phyloP scores from a whole-genome alignment of 2,797 vertebrate species.

The Coregonus ussuriensis region DNA sequence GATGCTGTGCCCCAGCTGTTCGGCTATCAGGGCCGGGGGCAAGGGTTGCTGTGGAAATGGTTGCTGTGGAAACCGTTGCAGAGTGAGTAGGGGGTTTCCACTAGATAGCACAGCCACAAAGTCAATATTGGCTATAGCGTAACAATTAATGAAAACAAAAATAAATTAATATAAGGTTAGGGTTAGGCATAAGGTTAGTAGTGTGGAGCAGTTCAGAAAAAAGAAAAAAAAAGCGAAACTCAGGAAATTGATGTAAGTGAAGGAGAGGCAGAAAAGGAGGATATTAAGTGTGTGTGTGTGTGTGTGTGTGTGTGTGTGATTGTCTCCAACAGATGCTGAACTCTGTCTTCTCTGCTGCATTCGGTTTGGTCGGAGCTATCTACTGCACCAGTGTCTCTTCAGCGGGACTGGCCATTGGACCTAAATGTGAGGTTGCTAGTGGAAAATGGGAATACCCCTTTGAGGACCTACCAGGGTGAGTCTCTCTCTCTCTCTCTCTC shows the following conservation, averaged over 20 bases:
- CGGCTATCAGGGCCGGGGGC: constrained; percentile 85
- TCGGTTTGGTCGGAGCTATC: constrained; percentile 71
- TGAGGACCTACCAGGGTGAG: constrained; percentile 56
- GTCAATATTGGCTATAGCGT: no score
- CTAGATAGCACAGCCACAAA: no score
- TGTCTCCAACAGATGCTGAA: constrained; percentile 71
- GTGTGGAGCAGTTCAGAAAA: not conserved
- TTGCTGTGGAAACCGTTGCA: constrained; percentile 89
- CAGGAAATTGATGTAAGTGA: constrained; percentile 1
- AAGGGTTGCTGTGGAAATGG: constrained; percentile 88
- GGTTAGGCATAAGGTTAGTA: not conserved
- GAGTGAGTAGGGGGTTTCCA: constrained; percentile 73
- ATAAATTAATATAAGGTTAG: no score
- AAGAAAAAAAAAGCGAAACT: not conserved
- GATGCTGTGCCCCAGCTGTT: constrained; percentile 86
- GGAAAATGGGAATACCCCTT: constrained; percentile 62
- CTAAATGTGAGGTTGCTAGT: constrained; percentile 41
- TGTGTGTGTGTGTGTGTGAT: not conserved
- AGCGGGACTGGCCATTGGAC: constrained; percentile 73
- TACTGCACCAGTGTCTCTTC: constrained; percentile 75
- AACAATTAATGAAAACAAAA: no score
- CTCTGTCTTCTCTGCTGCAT: constrained; percentile 76
- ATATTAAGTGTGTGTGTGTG: not conserved
- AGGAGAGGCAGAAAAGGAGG: no score
- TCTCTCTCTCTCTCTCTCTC: not conserved